These are phyloP conservation scores for Rhaphigaster nebulosa DNA, from an alignment of 2,888 invertebrate species.

Conservation along the genomic window DNA sequence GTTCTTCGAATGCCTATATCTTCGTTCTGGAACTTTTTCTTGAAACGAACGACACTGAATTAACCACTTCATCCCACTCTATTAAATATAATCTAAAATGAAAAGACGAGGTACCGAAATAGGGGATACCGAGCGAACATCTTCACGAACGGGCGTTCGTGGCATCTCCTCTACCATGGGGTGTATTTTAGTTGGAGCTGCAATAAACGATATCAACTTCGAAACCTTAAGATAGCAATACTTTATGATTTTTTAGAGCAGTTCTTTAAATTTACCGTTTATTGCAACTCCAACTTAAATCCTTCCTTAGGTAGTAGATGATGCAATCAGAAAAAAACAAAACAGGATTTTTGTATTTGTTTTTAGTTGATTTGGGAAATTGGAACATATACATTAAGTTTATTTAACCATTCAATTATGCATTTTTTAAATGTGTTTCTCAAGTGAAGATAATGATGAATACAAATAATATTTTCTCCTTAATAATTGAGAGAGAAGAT, in stretches of 20 bases:
- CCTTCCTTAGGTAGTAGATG: not conserved
- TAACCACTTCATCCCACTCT: no score
- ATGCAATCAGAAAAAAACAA: not conserved
- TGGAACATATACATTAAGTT: no score
- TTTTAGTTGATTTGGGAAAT: not conserved
- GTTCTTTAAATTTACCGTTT: not conserved
- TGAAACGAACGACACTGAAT: no score
- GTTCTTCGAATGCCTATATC: no score
- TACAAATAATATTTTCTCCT: no score
- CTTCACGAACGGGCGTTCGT: not conserved
- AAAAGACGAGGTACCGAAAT: no score
- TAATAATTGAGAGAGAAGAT: no score
- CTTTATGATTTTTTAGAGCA: not conserved
- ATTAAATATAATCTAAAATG: no score
- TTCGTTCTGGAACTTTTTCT: no score
- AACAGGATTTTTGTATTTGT: not conserved
- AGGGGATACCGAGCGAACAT: no score
- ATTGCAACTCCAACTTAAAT: slow-evolving; percentile 9
- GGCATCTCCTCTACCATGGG: not conserved
- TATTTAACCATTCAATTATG: no score
- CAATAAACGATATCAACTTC: not conserved
- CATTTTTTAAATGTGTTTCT: no score
- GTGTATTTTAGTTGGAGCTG: not conserved
- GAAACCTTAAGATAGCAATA: not conserved
- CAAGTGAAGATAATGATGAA: not conserved